These are phyloP conservation scores for Stenodera caucasica DNA, from an alignment of 2,888 invertebrate genomes.

Conservation along the genomic window DNA sequence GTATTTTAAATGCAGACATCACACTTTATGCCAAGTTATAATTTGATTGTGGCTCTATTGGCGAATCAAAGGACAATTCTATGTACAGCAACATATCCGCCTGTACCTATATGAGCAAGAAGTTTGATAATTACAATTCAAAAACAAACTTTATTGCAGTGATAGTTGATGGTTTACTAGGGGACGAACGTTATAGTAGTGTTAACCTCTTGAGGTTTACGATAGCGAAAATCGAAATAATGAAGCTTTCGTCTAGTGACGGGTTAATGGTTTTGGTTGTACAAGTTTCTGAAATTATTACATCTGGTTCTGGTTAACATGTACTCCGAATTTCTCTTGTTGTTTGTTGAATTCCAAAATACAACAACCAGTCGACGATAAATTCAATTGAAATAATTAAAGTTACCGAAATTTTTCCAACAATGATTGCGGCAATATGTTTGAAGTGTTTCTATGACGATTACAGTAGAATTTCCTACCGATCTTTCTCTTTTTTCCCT, in stretches of 20 bases:
- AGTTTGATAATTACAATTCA: conserved; percentile 27
- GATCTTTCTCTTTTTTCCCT: conserved; percentile 15
- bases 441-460: conserved; percentile 2
- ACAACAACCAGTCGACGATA: too few species aligned
- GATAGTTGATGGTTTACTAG: conserved; percentile 12
- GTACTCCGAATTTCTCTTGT: conserved; percentile 17
- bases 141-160: conserved; percentile 12
- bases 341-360: background rate
- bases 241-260: conserved; percentile 25
- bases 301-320: conserved; percentile 24
- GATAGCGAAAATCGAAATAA: conserved; percentile 28
- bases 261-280: conserved; percentile 17
- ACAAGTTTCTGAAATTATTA: conserved; percentile 25
- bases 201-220: conserved; percentile 15
- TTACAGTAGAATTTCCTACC: conserved; percentile 11
- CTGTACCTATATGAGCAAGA: conserved; percentile 17
- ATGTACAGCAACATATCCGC: conserved; percentile 18
- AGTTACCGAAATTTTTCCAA: too few species aligned
- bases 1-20: background rate
- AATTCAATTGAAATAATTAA: too few species aligned
- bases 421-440: background rate
- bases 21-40: background rate
- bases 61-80: background rate
- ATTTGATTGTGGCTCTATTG: conserved; percentile 19
- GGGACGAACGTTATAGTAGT: background rate